Percentiles rank a stretch among this genome's conserved stretches.
These are phyloP conservation scores for Phalanger gymnotis DNA, from an alignment of 2,797 vertebrate genomes.

Conservation along the genomic window DNA sequence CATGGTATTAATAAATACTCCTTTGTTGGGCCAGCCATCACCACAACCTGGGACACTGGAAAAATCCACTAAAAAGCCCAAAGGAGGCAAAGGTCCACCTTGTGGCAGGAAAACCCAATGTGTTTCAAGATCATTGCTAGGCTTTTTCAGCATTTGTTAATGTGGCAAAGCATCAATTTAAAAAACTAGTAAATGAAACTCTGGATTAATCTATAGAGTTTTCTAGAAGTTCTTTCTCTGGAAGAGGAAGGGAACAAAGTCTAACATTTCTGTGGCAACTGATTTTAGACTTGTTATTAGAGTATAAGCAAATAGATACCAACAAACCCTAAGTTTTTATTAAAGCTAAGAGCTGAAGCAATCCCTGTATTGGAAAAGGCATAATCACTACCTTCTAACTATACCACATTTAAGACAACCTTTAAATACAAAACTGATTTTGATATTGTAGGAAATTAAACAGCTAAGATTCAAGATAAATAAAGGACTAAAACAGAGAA, in stretches of 20 bases:
- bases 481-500: slow-evolving; percentile 16
- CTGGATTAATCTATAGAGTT: not conserved
- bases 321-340: slow-evolving; percentile 29
- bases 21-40: slow-evolving; percentile 11
- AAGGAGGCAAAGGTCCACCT: not conserved
- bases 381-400: not conserved
- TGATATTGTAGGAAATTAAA: slow-evolving; percentile 2
- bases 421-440: slow-evolving; percentile 10
- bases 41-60: not conserved
- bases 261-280: not conserved
- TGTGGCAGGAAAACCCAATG: not conserved
- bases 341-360: not conserved
- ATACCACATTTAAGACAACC: not conserved
- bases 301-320: not conserved
- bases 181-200: slow-evolving; percentile 14
- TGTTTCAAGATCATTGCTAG: not conserved
- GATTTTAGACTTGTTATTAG: not conserved
- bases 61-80: slow-evolving; percentile 11
- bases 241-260: not conserved
- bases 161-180: slow-evolving; percentile 29
- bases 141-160: not conserved
- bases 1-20: not conserved
- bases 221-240: slow-evolving; percentile 7
- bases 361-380: not conserved
- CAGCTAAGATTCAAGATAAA: slow-evolving; percentile 20